Conservation (phyloP, 2,888 invertebrate species). For the Perithous albicinctus region DNA sequence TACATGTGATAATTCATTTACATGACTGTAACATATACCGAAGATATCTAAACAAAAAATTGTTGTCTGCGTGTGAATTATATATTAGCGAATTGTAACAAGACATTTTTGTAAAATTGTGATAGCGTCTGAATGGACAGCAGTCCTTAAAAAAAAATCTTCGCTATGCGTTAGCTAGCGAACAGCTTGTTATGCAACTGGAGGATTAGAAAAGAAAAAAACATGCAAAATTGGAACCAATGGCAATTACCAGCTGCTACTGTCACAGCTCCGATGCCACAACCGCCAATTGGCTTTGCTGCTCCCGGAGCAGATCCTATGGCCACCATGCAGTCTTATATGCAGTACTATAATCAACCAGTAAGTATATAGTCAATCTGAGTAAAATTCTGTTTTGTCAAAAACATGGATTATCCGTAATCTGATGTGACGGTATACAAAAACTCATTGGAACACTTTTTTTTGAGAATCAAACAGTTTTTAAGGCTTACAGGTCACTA, state of each 20-base stretch:
- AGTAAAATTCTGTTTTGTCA: background rate
- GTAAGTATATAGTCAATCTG: slow-evolving; percentile 77
- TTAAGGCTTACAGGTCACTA: background rate
- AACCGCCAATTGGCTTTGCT: slow-evolving; percentile 82
- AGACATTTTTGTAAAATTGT: slow-evolving; percentile 78
- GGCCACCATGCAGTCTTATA: slow-evolving; percentile 83
- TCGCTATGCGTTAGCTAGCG: slow-evolving; percentile 78
- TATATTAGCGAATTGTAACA: slow-evolving; percentile 69
- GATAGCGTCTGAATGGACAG: slow-evolving; percentile 81
- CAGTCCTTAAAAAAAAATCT: slow-evolving; percentile 79
- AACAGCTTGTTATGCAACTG: slow-evolving; percentile 71
- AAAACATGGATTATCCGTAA: background rate
- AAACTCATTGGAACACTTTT: background rate
- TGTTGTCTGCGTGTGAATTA: slow-evolving; percentile 10
- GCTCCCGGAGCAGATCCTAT: slow-evolving; percentile 81
- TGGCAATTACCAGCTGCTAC: slow-evolving; percentile 82
- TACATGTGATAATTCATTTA: slow-evolving; percentile 5
- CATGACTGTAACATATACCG: background rate
- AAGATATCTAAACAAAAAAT: slow-evolving; percentile 11
- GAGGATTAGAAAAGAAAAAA: slow-evolving; percentile 68
- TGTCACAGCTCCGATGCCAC: slow-evolving; percentile 80
- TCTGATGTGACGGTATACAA: background rate
- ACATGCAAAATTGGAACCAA: slow-evolving; percentile 84
- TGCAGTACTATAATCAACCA: slow-evolving; percentile 84
- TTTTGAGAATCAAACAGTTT: background rate